phyloP scores from a whole-genome alignment of 2,888 invertebrate species.

The Leptopilina drosophilae region DNA sequence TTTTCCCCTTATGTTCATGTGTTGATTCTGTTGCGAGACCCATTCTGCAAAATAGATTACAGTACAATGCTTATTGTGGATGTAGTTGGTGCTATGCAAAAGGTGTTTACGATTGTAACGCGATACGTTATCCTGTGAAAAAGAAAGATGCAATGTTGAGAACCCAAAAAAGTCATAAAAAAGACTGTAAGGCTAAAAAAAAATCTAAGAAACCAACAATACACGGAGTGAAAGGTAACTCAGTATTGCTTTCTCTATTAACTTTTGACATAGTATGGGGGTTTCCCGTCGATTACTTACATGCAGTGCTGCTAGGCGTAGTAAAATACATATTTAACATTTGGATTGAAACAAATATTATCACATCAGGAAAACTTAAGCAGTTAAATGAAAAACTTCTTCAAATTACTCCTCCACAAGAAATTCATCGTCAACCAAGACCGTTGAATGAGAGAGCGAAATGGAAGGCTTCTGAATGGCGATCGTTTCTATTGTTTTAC shows the following conservation, averaged over 20 bases:
- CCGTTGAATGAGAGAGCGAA: conserved; percentile 38
- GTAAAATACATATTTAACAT: conserved; percentile 35
- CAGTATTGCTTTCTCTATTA: not conserved
- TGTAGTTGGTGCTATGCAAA: conserved; percentile 51
- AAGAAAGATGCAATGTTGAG: conserved; percentile 20
- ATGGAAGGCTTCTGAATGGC: conserved; percentile 47
- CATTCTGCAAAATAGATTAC: conserved; percentile 45
- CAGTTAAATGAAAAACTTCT: conserved; percentile 37
- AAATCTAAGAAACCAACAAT: conserved; percentile 23
- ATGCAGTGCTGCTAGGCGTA: conserved; percentile 40
- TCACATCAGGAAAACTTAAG: not conserved
- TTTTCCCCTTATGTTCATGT: conserved; percentile 43
- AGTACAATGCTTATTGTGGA: conserved; percentile 50
- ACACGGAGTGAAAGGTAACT: conserved; percentile 25
- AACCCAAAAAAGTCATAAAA: conserved; percentile 21
- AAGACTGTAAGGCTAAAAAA: not conserved
- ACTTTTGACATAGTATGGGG: conserved; percentile 41
- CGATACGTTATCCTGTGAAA: conserved; percentile 41
- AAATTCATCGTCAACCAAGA: conserved; percentile 48
- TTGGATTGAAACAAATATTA: conserved; percentile 36
- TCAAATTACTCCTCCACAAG: conserved; percentile 43
- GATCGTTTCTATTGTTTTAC: conserved; percentile 45
- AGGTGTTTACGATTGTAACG: conserved; percentile 32
- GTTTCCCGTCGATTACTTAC: conserved; percentile 43
- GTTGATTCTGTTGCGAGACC: conserved; percentile 50